phyloP scores from a whole-genome alignment of 2,888 invertebrate genomes.

The Microctonus aethiopoides region DNA sequence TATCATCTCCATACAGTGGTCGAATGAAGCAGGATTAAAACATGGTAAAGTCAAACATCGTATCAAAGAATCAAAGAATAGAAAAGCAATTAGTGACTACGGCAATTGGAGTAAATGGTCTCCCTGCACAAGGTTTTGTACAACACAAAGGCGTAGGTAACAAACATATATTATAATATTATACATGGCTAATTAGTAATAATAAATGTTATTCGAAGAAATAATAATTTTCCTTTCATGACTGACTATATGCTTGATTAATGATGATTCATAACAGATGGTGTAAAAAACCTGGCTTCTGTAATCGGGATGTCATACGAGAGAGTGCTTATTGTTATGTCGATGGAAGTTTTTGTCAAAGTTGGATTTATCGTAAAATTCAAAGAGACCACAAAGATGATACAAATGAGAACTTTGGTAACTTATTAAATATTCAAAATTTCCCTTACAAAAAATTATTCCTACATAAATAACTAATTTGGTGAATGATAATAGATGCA shows the following conservation, averaged over 20 bases:
- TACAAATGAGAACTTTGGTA: slow-evolving; percentile 50
- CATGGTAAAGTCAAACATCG: slow-evolving; percentile 57
- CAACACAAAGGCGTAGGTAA: slow-evolving; percentile 81
- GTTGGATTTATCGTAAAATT: slow-evolving; percentile 70
- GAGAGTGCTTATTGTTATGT: slow-evolving; percentile 89
- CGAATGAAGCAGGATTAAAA: slow-evolving; percentile 63
- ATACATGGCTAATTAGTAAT: background rate
- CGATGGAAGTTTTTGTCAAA: slow-evolving; percentile 84
- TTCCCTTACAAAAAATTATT: background rate
- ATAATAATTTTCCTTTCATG: background rate
- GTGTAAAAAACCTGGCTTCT: slow-evolving; percentile 80
- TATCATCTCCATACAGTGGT: slow-evolving; percentile 54
- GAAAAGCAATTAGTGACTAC: slow-evolving; percentile 68
- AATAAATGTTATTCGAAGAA: slow-evolving; percentile 12
- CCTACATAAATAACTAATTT: background rate
- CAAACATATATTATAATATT: slow-evolving; percentile 33
- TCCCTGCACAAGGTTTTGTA: slow-evolving; percentile 81
- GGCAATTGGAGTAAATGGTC: slow-evolving; percentile 88
- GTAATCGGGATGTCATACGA: slow-evolving; percentile 80
- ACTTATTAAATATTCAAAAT: background rate
- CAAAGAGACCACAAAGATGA: slow-evolving; percentile 58
- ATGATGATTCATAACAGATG: slow-evolving; percentile 68
- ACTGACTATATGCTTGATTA: background rate
- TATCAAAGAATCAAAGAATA: slow-evolving; percentile 40
- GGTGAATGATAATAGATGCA: slow-evolving; percentile 43